Evolutionary conservation across 2,888 invertebrate species (phyloP), one percentile per base, ranked within the genome.

Genomic region (Fragum whitleyi): DNA sequence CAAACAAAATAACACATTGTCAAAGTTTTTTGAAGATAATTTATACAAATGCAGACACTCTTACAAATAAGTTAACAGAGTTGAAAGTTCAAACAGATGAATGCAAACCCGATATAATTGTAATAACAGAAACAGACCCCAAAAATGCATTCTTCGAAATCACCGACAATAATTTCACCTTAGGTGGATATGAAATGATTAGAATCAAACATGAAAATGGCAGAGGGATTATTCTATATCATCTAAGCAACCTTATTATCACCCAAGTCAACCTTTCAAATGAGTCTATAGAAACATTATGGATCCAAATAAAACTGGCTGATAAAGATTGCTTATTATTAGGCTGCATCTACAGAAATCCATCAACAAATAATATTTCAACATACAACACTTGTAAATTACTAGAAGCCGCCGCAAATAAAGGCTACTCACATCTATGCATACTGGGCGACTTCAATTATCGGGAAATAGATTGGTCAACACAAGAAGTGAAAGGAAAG

Each of bases 361-460:
- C 57, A 2, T 14, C 16, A 5, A 21, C 23, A 14, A 21, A 21
- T 6, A 57, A 21, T 23, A 6, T 21, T 57, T 57, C 26, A 5
- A 21, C 23, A 2, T 6, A 6, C 3, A 23, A 57, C 5, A 14
- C 23, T 21, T 19, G 28, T 23, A 67, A 28, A 47, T n/a, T n/a
- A n/a, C n/a, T n/a, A n/a, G n/a, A n/a, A n/a, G n/a, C n/a, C n/a
- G n/a, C n/a, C n/a, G n/a, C n/a, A n/a, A n/a, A n/a, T n/a, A n/a
- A n/a, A n/a, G n/a, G n/a, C n/a, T n/a, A n/a, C n/a, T n/a, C n/a
- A n/a, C n/a, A n/a, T n/a, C n/a, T n/a, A n/a, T n/a, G n/a, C n/a
- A n/a, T n/a, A 42, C 47, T 2, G 3, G 29, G 69, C 51, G 9
- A 51, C 28, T 47, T 69, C 28, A 69, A 69, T 23, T 69, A 28